phyloP scores from a whole-genome alignment of 2,888 invertebrate species.

The Odontothrips loti region DNA sequence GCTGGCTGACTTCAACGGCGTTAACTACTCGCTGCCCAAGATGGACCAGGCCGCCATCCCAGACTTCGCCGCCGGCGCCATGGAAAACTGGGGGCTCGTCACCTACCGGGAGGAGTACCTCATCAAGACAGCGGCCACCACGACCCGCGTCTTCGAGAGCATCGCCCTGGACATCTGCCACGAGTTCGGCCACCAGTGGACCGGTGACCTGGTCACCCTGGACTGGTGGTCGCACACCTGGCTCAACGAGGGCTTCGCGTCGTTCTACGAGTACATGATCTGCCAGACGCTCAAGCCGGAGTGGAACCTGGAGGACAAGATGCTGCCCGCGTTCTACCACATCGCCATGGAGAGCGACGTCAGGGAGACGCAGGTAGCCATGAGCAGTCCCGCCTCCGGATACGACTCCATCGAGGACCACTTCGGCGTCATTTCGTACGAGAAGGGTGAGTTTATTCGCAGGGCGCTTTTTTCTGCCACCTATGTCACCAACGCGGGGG shows the following conservation, averaged over 20 bases:
- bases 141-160: neutral
- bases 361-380: neutral
- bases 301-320: constrained; percentile 17
- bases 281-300: constrained; percentile 36
- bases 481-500: neutral
- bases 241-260: constrained; percentile 47
- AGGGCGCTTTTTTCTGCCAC: neutral
- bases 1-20: neutral
- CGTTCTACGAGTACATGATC: constrained; percentile 47
- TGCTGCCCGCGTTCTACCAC: constrained; percentile 19
- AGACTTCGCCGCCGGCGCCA: constrained; percentile 71
- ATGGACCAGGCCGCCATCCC: constrained; percentile 73
- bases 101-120: constrained; percentile 50
- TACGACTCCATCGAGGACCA: constrained; percentile 29
- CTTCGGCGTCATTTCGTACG: constrained; percentile 34
- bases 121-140: neutral
- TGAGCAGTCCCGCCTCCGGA: constrained; percentile 25
- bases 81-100: constrained; percentile 72
- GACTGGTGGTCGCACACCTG: constrained; percentile 40
- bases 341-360: constrained; percentile 27
- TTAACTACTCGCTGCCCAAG: constrained; percentile 48
- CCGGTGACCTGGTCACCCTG: constrained; percentile 40
- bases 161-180: constrained; percentile 39
- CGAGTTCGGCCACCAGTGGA: constrained; percentile 50
- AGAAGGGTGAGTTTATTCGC: constrained; percentile 31